Conservation (phyloP, 2,113 vertebrate species). For the Aythya baeri region DNA sequence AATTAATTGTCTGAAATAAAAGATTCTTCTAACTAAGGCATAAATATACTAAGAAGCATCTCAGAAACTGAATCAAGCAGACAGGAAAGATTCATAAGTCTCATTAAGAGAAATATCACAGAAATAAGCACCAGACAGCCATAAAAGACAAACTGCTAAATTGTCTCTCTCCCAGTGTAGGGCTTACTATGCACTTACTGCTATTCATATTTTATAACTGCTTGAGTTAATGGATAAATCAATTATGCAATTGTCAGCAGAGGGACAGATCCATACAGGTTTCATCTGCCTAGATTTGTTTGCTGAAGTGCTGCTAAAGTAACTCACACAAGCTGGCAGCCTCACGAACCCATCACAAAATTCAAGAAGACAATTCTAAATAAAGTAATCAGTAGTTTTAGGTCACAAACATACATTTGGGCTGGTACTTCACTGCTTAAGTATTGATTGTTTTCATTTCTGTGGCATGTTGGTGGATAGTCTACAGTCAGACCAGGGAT, state of each 20-base stretch:
- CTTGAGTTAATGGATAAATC: constrained; percentile 43
- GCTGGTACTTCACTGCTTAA: not conserved
- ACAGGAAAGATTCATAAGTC: constrained; percentile 44
- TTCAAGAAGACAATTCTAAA: not conserved
- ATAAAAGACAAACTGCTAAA: constrained; percentile 57
- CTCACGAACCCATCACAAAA: not conserved
- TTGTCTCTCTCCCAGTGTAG: not conserved
- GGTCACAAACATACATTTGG: not conserved
- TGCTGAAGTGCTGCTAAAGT: not conserved
- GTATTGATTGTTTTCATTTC: not conserved
- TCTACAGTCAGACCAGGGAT: not conserved
- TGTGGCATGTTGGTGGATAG: not conserved
- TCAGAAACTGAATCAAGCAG: constrained; percentile 27
- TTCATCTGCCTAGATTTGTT: not conserved
- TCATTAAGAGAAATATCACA: constrained; percentile 52
- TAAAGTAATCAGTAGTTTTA: not conserved
- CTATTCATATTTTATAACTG: constrained; percentile 48
- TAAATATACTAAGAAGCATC: constrained; percentile 39
- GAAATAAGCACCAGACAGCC: constrained; percentile 47
- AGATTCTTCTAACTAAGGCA: not conserved
- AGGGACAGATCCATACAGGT: not conserved
- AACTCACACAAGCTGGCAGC: not conserved
- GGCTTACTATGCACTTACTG: not conserved
- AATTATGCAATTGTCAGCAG: constrained; percentile 15
- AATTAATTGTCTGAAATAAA: constrained; percentile 27